These are phyloP conservation scores for Operophtera brumata DNA, from an alignment of 2,888 invertebrate species.

Conservation along the genomic window DNA sequence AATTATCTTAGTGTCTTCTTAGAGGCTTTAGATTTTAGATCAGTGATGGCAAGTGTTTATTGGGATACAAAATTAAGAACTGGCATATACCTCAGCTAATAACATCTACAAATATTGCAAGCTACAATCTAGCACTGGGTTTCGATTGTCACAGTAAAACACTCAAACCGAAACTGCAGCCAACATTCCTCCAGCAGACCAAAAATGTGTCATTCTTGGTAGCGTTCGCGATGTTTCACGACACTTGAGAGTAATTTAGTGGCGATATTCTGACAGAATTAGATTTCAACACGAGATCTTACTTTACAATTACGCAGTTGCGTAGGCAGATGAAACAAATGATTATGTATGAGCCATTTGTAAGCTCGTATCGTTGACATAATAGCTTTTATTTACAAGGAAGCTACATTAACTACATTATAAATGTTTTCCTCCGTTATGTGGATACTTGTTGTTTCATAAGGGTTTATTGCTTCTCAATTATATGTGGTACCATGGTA, in stretches of 20 bases:
- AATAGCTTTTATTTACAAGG: constrained; percentile 41
- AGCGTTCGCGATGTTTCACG: background rate
- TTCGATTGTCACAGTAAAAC: too few relatives aligned
- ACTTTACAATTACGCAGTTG: constrained; percentile 33
- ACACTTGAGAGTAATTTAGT: constrained; percentile 11
- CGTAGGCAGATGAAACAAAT: constrained; percentile 49
- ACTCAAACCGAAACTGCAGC: background rate
- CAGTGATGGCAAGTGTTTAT: too few relatives aligned
- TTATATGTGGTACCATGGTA: constrained; percentile 23
- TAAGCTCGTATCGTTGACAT: constrained; percentile 39
- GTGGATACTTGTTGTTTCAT: constrained; percentile 20
- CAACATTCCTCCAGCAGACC: background rate
- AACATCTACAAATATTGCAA: too few relatives aligned
- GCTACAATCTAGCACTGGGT: too few relatives aligned
- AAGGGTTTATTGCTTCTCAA: constrained; percentile 21
- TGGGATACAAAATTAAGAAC: too few relatives aligned
- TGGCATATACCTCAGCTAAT: too few relatives aligned
- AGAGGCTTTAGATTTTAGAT: background rate
- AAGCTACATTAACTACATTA: constrained; percentile 29
- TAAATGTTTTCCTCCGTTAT: constrained; percentile 28
- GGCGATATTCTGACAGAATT: constrained; percentile 12
- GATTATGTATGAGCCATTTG: constrained; percentile 46
- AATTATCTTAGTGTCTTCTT: background rate
- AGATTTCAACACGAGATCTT: constrained; percentile 12
- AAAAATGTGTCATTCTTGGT: too few relatives aligned